A percentile compares a stretch with the other conserved stretches of the same genome.
These are phyloP conservation scores for Ancistrus triradiatus DNA, from an alignment of 2,113 vertebrate species.

Conservation along the genomic window DNA sequence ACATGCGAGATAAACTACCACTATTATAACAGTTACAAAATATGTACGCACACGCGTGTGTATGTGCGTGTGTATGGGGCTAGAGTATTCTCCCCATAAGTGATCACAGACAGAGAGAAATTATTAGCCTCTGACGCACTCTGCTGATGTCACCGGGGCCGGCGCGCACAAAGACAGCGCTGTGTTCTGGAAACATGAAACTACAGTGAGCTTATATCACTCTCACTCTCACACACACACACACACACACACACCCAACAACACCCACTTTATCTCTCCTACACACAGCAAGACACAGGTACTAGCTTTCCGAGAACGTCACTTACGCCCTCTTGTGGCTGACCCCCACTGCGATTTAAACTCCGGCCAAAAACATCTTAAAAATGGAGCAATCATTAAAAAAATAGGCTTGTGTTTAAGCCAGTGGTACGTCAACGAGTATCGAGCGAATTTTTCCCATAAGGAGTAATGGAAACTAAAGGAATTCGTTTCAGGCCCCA, in stretches of 20 bases:
- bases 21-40: slow-evolving; percentile 27
- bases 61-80: slow-evolving; percentile 51
- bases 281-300: slow-evolving; percentile 4
- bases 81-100: slow-evolving; percentile 41
- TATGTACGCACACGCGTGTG: slow-evolving; percentile 46
- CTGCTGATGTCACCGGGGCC: slow-evolving; percentile 67
- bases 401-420: too few species aligned
- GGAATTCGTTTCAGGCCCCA: too few species aligned
- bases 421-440: too few species aligned
- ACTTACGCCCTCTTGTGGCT: not conserved
- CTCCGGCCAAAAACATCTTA: too few species aligned
- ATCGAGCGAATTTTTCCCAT: too few species aligned
- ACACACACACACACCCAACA: too few species aligned
- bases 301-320: not conserved
- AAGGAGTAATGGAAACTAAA: too few species aligned
- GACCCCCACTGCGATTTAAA: not conserved
- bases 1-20: slow-evolving; percentile 20
- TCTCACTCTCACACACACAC: slow-evolving; percentile 9
- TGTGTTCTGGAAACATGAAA: slow-evolving; percentile 63
- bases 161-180: slow-evolving; percentile 67
- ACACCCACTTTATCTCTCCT: not conserved
- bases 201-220: slow-evolving; percentile 50
- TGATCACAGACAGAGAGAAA: slow-evolving; percentile 54
- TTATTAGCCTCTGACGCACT: slow-evolving; percentile 69
- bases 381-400: too few species aligned